These are phyloP conservation scores for Agapornis roseicollis DNA, from an alignment of 2,113 vertebrate species.

Conservation along the genomic window DNA sequence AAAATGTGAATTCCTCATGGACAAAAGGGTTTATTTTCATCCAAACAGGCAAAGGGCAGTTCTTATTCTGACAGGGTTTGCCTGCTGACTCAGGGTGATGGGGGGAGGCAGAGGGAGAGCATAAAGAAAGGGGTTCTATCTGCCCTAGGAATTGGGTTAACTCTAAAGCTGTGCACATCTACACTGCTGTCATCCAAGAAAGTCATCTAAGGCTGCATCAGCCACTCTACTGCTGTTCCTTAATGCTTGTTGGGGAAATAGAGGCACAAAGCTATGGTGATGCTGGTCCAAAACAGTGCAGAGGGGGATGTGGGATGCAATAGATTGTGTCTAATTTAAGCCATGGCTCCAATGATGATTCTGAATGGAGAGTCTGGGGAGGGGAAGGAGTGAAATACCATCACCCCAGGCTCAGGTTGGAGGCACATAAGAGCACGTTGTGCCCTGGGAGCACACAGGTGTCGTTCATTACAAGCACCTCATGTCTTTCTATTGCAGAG, in stretches of 20 bases:
- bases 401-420: neutral
- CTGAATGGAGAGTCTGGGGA: neutral
- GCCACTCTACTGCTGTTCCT: neutral
- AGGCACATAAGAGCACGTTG: neutral
- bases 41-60: neutral
- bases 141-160: neutral
- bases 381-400: neutral
- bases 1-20: neutral
- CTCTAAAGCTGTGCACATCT: accelerated
- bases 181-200: neutral
- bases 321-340: neutral
- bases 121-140: neutral
- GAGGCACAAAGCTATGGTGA: neutral
- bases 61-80: neutral
- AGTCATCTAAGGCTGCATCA: neutral
- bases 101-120: neutral
- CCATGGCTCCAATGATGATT: accelerated
- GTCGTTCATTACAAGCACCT: neutral
- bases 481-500: neutral
- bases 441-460: accelerated
- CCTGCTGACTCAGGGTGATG: neutral
- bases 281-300: neutral
- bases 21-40: neutral
- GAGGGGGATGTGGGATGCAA: neutral
- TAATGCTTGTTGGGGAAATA: accelerated